These are phyloP conservation scores for Balaeniceps rex DNA, from an alignment of 2,113 vertebrate species.

Conservation along the genomic window DNA sequence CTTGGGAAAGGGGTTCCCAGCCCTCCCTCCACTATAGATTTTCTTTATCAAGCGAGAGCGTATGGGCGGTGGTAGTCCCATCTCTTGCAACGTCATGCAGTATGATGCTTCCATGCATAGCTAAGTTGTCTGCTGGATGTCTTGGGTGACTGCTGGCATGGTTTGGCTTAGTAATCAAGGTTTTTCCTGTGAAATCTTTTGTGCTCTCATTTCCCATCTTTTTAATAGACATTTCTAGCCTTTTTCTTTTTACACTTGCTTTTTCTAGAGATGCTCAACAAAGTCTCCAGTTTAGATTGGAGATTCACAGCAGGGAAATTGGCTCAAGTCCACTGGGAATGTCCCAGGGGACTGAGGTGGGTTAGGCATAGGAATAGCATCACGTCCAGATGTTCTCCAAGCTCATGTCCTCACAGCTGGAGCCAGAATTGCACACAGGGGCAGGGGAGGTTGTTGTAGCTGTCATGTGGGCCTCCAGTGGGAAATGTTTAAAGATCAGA, in stretches of 20 bases:
- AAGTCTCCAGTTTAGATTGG: background rate
- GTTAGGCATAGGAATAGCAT: background rate
- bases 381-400: background rate
- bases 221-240: background rate
- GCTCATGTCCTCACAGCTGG: background rate
- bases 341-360: background rate
- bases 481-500: background rate
- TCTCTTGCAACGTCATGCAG: background rate
- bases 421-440: background rate
- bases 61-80: background rate
- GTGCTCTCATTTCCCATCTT: background rate
- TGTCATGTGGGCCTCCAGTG: background rate
- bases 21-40: background rate
- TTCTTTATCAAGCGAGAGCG: background rate
- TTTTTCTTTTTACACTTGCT: background rate
- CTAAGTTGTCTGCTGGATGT: background rate
- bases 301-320: background rate
- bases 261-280: background rate
- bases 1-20: background rate
- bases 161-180: background rate
- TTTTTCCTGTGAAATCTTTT: background rate
- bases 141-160: background rate
- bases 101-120: background rate
- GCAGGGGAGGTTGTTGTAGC: background rate
- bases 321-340: background rate